phyloP scores from a whole-genome alignment of 2,113 vertebrate genomes.

The Pteruthius melanotis region DNA sequence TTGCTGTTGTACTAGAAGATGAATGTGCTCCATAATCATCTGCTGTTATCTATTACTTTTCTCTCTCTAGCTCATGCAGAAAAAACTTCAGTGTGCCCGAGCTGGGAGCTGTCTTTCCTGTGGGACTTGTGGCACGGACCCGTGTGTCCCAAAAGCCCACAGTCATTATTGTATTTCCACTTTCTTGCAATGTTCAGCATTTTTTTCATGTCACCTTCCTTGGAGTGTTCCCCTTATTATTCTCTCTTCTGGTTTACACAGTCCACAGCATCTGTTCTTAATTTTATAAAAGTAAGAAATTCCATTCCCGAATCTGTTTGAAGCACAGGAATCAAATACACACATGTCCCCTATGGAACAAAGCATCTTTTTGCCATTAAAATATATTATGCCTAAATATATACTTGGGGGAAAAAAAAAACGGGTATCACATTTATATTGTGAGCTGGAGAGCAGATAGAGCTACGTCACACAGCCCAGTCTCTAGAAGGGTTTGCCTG shows the following conservation, averaged over 20 bases:
- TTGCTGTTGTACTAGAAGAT: background rate
- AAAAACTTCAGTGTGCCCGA: background rate
- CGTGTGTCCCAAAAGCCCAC: background rate
- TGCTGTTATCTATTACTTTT: background rate
- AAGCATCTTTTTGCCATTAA: slow-evolving; percentile 55
- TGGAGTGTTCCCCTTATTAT: slow-evolving; percentile 17
- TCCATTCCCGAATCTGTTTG: slow-evolving; percentile 54
- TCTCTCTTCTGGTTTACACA: slow-evolving; percentile 59
- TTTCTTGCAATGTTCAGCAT: background rate
- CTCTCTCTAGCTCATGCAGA: background rate
- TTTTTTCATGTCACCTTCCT: slow-evolving; percentile 33
- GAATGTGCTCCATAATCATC: background rate
- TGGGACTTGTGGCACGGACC: background rate
- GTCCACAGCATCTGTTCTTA: slow-evolving; percentile 58
- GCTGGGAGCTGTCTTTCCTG: background rate
- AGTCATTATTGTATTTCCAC: background rate
- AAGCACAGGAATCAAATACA: slow-evolving; percentile 41
- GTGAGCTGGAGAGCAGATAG: background rate
- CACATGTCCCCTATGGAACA: background rate
- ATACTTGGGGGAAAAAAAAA: background rate
- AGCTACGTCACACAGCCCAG: accelerated
- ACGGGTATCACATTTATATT: background rate
- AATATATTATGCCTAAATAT: background rate
- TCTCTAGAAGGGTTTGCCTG: background rate
- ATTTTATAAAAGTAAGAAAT: slow-evolving; percentile 64